Evolutionary conservation across 2,113 vertebrate species (phyloP), one percentile per base, ranked within the genome.

Genomic region (Corynorhinus townsendii): DNA sequence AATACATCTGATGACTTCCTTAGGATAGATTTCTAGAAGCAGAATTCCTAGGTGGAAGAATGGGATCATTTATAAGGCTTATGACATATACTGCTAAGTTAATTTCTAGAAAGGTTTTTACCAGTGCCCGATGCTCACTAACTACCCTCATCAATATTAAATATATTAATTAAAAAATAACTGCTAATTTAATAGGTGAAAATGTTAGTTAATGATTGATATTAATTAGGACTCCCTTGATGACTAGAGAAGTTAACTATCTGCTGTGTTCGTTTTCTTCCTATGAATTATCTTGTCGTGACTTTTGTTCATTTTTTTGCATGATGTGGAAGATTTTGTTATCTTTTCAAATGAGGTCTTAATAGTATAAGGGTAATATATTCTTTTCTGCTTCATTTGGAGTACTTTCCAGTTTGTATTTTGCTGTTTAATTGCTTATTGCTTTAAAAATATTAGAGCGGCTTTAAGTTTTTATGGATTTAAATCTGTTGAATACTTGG

Each of bases 21-120:
- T 73, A 69, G 45, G n/a, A 49, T 33, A 54, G 6, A 86, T 66
- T 90, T 59, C 54, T 54, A 24, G 72, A 92, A 59, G 40, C 84
- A 1, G 30, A 79, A 91, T 86, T 64, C 7, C 11, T 80, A 26
- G 7, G 22, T 62, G 2, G 47, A 79, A 81, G 68, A 83, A 54
- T 26, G n/a, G 62, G 83, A 54, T 56, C n/a, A 45, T 85, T 95
- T 90, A 49, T 88, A 91, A 89, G 40, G 35, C 17, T 92, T 95
- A 90, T 91, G 73, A 68, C 28, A 38, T 72, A 52, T 8, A 92
- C 16, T 82, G 28, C 47, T 72, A 69, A 81, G 66, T 71, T 76
- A 77, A 47, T 86, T 86, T 90, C 28, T 76, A 79, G 28, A 93
- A 94, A 76, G 7, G 0, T 43, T 54, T 86, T 73, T 54, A 77